Evolutionary conservation across 2,888 invertebrate genomes (phyloP).

Genomic region (Crematogaster levior): DNA sequence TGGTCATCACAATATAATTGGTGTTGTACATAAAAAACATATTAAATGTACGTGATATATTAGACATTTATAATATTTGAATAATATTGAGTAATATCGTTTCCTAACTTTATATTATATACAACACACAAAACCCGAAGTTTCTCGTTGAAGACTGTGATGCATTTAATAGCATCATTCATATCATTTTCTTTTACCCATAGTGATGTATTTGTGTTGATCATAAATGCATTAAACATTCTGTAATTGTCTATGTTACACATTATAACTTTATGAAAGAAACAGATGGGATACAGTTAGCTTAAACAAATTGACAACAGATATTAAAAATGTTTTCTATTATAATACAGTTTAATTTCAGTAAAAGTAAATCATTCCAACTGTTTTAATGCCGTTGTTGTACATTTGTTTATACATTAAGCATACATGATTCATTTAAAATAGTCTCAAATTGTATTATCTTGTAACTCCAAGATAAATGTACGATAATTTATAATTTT

Average conservation of each 20-base stretch:
- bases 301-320: slow-evolving; percentile 28
- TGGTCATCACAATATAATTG: not conserved
- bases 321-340: slow-evolving; percentile 33
- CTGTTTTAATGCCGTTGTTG: slow-evolving; percentile 52
- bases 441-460: not conserved
- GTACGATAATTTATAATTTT: slow-evolving; percentile 64
- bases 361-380: slow-evolving; percentile 66
- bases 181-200: slow-evolving; percentile 47
- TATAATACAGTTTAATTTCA: slow-evolving; percentile 53
- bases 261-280: slow-evolving; percentile 27
- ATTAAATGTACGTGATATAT: slow-evolving; percentile 1
- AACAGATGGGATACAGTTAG: slow-evolving; percentile 26
- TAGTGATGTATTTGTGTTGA: slow-evolving; percentile 57
- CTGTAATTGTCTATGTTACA: slow-evolving; percentile 45
- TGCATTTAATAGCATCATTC: slow-evolving; percentile 76
- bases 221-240: slow-evolving; percentile 49
- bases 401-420: slow-evolving; percentile 49
- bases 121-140: slow-evolving; percentile 20
- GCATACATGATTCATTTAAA: not conserved
- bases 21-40: slow-evolving; percentile 15
- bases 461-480: slow-evolving; percentile 46
- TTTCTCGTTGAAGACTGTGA: slow-evolving; percentile 66
- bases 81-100: slow-evolving; percentile 6
- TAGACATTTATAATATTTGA: not conserved
- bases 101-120: slow-evolving; percentile 4